These are phyloP conservation scores for Ommatoiulus sabulosus DNA, from an alignment of 2,888 invertebrate genomes.

Conservation along the genomic window DNA sequence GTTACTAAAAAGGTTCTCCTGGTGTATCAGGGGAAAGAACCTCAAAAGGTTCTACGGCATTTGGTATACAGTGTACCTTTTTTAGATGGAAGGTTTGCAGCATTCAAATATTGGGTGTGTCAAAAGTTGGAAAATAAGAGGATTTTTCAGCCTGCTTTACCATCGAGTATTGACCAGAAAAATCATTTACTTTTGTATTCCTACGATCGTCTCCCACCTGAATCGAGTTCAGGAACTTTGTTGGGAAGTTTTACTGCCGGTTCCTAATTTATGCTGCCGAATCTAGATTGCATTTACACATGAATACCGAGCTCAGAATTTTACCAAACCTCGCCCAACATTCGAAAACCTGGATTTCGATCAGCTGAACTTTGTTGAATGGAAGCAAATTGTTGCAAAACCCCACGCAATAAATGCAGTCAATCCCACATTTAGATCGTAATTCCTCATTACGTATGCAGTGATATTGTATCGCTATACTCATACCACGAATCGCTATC, in stretches of 20 bases:
- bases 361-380: not conserved
- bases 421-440: not conserved
- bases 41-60: too few relatives aligned
- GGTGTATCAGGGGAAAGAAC: too few relatives aligned
- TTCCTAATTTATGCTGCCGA: not conserved
- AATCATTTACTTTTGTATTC: not conserved
- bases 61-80: too few relatives aligned
- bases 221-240: not conserved
- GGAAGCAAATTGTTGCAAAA: constrained; percentile 9
- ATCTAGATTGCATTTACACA: constrained; percentile 21
- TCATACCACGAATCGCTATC: not conserved
- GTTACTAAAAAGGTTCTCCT: too few relatives aligned
- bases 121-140: not conserved
- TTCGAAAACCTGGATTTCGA: not conserved
- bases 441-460: not conserved
- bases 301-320: not conserved
- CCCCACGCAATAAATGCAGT: not conserved
- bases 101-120: not conserved
- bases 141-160: not conserved
- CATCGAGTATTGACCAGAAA: not conserved
- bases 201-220: not conserved
- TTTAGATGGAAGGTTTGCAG: too few relatives aligned
- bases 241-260: not conserved
- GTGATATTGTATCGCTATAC: not conserved
- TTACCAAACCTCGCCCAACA: constrained; percentile 18